Percentiles rank a stretch among this genome's conserved stretches.
Conservation (phyloP, 2,888 invertebrate genomes). For the Limnephilus lunatus region DNA sequence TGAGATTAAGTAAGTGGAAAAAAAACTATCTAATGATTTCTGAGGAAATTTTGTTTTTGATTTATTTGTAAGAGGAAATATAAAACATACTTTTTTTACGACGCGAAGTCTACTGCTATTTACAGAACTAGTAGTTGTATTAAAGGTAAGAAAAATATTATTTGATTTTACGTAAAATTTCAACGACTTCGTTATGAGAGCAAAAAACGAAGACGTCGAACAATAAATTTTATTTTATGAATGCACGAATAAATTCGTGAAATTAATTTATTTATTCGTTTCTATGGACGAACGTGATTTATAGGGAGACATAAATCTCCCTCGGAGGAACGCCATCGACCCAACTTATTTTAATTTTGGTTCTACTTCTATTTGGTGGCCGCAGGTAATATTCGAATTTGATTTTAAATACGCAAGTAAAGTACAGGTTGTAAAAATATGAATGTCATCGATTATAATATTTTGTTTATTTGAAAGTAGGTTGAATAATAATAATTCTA, state of each 20-base stretch:
- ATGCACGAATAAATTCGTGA: constrained; percentile 36
- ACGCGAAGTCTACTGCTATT: no score
- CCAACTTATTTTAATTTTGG: background rate
- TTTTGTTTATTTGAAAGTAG: background rate
- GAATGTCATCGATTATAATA: background rate
- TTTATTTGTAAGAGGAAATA: no score
- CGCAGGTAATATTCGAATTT: constrained; percentile 2
- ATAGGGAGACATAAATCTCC: constrained; percentile 28
- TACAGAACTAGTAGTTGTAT: no score
- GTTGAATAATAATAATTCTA: no score
- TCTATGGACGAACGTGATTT: constrained; percentile 36
- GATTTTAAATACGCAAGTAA: background rate
- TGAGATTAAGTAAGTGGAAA: no score
- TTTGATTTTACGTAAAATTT: background rate
- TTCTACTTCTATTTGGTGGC: background rate
- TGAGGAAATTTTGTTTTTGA: no score
- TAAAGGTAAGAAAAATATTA: background rate
- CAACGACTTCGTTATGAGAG: constrained; percentile 8
- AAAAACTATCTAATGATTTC: no score
- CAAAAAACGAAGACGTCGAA: constrained; percentile 9
- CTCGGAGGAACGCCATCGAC: constrained; percentile 12
- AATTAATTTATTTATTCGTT: constrained; percentile 44
- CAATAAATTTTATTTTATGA: constrained; percentile 39
- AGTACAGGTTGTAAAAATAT: background rate
- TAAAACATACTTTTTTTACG: no score